Evolutionary conservation across 2,797 vertebrate species (phyloP).

Genomic region (Percopsis omiscomaycus): DNA sequence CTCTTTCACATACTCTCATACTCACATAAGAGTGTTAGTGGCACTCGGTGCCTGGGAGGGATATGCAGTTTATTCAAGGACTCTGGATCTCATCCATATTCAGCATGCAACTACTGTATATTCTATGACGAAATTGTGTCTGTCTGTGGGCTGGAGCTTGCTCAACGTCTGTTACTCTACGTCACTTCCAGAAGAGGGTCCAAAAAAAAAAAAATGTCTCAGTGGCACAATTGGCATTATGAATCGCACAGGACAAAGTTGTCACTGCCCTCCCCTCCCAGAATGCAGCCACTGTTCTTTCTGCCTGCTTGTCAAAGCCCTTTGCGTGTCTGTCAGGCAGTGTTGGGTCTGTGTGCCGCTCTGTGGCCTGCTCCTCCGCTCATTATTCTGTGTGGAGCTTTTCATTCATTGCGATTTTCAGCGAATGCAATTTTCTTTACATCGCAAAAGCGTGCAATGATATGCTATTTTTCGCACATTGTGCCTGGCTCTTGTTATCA

Average conservation of each 20-base stretch:
- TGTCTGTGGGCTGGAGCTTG: constrained; percentile 10
- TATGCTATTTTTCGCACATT: too few species aligned
- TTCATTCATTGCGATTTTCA: too few species aligned
- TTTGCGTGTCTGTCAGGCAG: neutral
- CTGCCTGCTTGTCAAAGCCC: neutral
- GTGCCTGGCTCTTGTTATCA: too few species aligned
- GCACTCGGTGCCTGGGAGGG: constrained; percentile 32
- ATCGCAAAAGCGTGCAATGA: too few species aligned
- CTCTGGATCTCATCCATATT: constrained; percentile 48
- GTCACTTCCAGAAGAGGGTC: constrained; percentile 7
- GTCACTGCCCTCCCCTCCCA: neutral
- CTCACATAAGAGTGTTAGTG: constrained; percentile 29
- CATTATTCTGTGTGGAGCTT: too few species aligned
- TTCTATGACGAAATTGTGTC: neutral
- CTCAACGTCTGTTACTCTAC: constrained; percentile 45
- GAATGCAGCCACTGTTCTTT: constrained; percentile 7
- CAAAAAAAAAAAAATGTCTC: constrained; percentile 14
- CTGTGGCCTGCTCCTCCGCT: neutral
- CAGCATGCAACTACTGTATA: too few species aligned
- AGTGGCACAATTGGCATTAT: constrained; percentile 40
- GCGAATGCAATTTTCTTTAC: too few species aligned
- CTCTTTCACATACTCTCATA: constrained; percentile 26
- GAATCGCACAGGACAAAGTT: constrained; percentile 9
- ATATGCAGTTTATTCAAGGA: constrained; percentile 28
- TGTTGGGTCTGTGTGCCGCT: neutral